Base-by-base conservation (phyloP, 1,140 invertebrate genomes). In the Danaus plexippus region DNA sequence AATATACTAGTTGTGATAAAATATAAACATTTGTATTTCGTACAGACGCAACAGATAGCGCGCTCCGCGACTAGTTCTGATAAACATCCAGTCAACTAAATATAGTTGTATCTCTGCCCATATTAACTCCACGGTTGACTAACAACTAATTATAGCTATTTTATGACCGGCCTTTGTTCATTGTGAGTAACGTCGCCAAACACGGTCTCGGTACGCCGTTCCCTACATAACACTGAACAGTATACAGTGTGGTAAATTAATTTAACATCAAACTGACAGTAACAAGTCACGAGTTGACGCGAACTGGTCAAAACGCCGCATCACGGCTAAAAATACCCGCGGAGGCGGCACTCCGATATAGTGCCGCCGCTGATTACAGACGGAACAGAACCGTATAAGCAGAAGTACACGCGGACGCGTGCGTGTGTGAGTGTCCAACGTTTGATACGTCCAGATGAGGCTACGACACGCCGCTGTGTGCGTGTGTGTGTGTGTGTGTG, bases 321-420 rank as follows among this genome's bases (percentile, higher is more conserved):
- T 84, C 78, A 81, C 69, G 68, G 70, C 80, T 81, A 81, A 84
- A 81, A 81, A 84, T 84, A 84, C 61, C 57, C 67, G 53, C 58
- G 56, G 53, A 52, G 41, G 13, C 11, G 22, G 63, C 56, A 63
- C 59, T 73, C 71, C 75, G 73, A 66, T 51, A 45, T 75, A 69
- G 61, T 11, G 65, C 71, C 75, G 76, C 76, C 75, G 63, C 57
- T 58, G 63, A 32, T 32, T 32, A 66, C 59, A 73, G 46, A 54
- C 72, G 64, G 69, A 70, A 61, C 61, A 57, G 56, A 63, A 61
- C 49, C 61, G 63, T 67, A 71, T 67, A 70, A 72, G 70, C 60
- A 57, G 61, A 61, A 63, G 49, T 55, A 43, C 43, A 44, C 10
- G 10, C 22, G 40, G 22, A 10, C 13, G 52, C 50, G 47, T 55